phyloP scores from a whole-genome alignment of 1,140 invertebrate species.

The Pectinophora gossypiella region DNA sequence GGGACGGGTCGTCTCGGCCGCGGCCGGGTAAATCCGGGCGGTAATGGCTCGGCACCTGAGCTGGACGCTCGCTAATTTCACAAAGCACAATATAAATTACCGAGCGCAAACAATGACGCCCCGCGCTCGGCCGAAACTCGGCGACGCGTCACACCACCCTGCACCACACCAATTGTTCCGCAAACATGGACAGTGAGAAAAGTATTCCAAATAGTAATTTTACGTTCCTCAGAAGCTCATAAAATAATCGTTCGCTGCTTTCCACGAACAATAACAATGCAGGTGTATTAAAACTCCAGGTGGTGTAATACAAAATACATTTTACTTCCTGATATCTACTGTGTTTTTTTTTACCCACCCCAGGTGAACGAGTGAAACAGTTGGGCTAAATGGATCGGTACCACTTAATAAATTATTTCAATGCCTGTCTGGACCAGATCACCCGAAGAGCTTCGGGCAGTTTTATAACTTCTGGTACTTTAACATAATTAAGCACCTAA shows the following conservation, averaged over 20 bases:
- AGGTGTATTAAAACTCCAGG: no score
- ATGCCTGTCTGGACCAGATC: slow-evolving; percentile 23
- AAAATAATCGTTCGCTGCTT: no score
- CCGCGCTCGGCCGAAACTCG: slow-evolving; percentile 15
- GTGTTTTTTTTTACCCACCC: not conserved
- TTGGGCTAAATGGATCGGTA: slow-evolving; percentile 40
- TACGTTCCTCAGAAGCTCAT: no score
- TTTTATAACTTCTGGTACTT: slow-evolving; percentile 1
- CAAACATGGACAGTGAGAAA: no score
- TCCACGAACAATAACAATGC: no score
- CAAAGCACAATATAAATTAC: slow-evolving; percentile 64
- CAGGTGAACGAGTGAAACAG: not conserved
- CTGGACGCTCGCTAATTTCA: slow-evolving; percentile 49
- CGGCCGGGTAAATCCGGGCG: slow-evolving; percentile 45
- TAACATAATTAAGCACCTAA: slow-evolving; percentile 1
- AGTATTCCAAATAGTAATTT: no score
- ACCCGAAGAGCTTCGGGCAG: not conserved
- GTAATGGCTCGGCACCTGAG: slow-evolving; percentile 59
- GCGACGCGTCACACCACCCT: slow-evolving; percentile 8
- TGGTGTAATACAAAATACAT: no score
- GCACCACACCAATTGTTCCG: slow-evolving; percentile 37
- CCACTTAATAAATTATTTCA: slow-evolving; percentile 32
- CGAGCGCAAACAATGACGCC: slow-evolving; percentile 51
- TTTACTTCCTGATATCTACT: no score
- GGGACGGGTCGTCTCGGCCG: not conserved